These are phyloP conservation scores for Tapirus indicus DNA, from an alignment of 2,797 vertebrate species.

Conservation along the genomic window DNA sequence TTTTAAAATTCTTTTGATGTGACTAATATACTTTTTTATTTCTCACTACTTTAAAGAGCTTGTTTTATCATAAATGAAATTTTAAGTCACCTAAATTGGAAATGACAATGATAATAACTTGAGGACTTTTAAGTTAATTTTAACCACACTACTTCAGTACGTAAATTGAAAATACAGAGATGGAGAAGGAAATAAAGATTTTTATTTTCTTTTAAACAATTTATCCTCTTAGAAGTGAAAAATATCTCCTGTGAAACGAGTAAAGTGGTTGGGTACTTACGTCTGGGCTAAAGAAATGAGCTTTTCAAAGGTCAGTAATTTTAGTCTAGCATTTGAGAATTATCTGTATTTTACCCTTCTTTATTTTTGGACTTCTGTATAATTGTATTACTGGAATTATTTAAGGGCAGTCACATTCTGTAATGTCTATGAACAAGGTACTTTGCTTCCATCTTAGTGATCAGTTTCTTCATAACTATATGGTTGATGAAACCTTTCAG, in stretches of 20 bases:
- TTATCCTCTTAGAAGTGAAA: constrained; percentile 1
- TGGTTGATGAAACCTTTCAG: neutral
- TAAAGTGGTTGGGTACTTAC: neutral
- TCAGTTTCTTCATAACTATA: constrained; percentile 63
- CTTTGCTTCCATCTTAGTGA: constrained; percentile 26
- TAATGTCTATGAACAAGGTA: neutral
- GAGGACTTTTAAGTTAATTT: neutral
- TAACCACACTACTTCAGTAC: neutral
- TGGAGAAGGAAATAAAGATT: neutral
- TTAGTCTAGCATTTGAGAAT: neutral
- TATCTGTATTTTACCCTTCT: neutral
- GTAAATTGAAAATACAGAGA: constrained; percentile 35
- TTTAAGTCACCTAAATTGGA: neutral
- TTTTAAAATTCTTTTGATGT: neutral
- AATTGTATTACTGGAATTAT: neutral
- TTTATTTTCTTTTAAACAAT: constrained; percentile 33
- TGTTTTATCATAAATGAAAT: neutral
- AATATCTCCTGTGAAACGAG: neutral
- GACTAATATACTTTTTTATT: neutral
- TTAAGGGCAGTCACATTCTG: neutral
- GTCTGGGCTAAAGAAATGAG: neutral
- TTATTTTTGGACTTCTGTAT: constrained; percentile 5
- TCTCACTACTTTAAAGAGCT: neutral
- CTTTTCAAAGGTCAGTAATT: constrained; percentile 42
- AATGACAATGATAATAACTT: neutral